Conservation (phyloP, 2,797 vertebrate genomes). For the Pangasius krempfi region DNA sequence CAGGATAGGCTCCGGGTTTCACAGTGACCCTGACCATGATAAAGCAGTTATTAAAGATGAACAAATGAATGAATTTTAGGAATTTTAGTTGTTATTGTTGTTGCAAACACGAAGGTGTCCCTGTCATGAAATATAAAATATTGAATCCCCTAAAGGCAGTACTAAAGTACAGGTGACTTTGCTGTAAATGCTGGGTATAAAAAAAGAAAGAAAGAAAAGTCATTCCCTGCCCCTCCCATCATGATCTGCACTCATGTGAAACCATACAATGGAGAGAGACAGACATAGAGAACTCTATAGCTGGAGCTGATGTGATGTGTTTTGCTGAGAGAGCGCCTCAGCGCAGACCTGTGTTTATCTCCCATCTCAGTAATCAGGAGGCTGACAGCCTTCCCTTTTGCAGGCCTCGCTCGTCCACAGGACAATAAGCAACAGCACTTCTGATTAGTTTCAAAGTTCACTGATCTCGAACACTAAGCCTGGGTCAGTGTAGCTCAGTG, state of each 20-base stretch:
- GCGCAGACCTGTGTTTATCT: constrained; percentile 80
- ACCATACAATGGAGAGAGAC: constrained; percentile 61
- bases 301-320: constrained; percentile 69
- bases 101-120: constrained; percentile 58
- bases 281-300: constrained; percentile 79
- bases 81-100: constrained; percentile 29
- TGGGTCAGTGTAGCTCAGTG: constrained; percentile 74
- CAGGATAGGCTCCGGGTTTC: neutral
- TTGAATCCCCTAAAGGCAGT: constrained; percentile 37
- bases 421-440: constrained; percentile 84
- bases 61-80: constrained; percentile 46
- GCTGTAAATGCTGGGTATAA: constrained; percentile 29
- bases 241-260: constrained; percentile 50
- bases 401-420: constrained; percentile 74
- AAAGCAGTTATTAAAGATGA: neutral
- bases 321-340: constrained; percentile 71
- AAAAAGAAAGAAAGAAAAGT: constrained; percentile 48
- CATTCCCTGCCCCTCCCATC: constrained; percentile 31
- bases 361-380: constrained; percentile 82
- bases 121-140: constrained; percentile 47
- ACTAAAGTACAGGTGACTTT: constrained; percentile 54
- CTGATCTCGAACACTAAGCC: constrained; percentile 80
- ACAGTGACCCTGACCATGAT: neutral
- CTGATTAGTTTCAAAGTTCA: constrained; percentile 87
- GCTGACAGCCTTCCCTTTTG: constrained; percentile 79